A percentile compares a stretch with the other conserved stretches of the same genome.
phyloP scores from a whole-genome alignment of 2,888 invertebrate genomes.

The Drosophila anceps region DNA sequence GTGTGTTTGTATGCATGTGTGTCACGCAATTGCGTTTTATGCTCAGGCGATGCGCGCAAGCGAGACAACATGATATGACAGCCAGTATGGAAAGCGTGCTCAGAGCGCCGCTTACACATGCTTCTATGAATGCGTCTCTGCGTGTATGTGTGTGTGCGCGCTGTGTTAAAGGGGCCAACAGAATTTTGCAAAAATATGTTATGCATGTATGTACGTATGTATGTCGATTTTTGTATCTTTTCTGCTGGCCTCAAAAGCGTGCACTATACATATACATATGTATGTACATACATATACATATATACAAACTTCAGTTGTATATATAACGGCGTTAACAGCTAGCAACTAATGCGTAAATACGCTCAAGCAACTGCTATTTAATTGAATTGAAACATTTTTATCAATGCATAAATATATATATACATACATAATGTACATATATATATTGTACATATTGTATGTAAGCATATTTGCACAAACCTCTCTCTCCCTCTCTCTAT shows the following conservation, averaged over 20 bases:
- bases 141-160: slow-evolving; percentile 4
- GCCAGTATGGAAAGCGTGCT: slow-evolving; percentile 26
- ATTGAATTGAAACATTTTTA: slow-evolving; percentile 1
- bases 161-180: slow-evolving; percentile 20
- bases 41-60: slow-evolving; percentile 51
- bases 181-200: slow-evolving; percentile 32
- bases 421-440: too few species aligned
- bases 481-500: not conserved
- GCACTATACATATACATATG: slow-evolving; percentile 5
- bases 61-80: slow-evolving; percentile 60
- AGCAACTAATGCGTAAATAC: slow-evolving; percentile 15
- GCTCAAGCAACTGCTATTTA: not conserved
- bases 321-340: slow-evolving; percentile 6
- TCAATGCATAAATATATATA: not conserved
- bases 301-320: slow-evolving; percentile 1
- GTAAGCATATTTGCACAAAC: not conserved
- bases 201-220: slow-evolving; percentile 1
- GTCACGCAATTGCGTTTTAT: slow-evolving; percentile 47
- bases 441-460: not conserved
- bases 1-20: slow-evolving; percentile 32
- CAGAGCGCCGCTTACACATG: slow-evolving; percentile 30
- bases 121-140: slow-evolving; percentile 20
- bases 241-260: slow-evolving; percentile 23
- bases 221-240: slow-evolving; percentile 10
- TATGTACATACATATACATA: not conserved